phyloP scores from a whole-genome alignment of 2,797 vertebrate species.

The Podarcis lilfordi region DNA sequence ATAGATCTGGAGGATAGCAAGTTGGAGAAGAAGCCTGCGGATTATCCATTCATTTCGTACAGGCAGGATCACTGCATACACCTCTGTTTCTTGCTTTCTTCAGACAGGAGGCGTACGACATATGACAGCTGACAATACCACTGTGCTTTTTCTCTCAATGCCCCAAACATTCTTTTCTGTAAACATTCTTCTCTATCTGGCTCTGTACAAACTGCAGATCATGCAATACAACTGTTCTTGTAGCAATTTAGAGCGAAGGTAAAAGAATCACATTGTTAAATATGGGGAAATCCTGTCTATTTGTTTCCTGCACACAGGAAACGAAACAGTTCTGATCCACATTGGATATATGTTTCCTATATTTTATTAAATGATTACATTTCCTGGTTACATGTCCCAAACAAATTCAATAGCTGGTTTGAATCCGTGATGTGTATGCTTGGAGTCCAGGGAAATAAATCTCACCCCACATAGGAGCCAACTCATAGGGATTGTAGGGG shows the following conservation, averaged over 20 bases:
- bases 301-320: no score
- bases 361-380: not conserved
- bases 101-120: not conserved
- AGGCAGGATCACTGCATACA: not conserved
- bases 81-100: not conserved
- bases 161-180: not conserved
- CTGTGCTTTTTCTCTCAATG: no score
- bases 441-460: not conserved
- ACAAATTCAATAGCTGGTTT: not conserved
- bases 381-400: not conserved
- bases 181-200: not conserved
- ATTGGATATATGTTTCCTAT: not conserved
- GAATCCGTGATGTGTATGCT: not conserved
- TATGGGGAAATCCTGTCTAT: not conserved
- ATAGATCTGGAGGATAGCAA: no score
- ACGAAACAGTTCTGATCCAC: not conserved
- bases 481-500: no score
- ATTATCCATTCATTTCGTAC: not conserved
- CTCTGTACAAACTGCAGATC: not conserved
- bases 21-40: no score
- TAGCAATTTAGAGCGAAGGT: not conserved
- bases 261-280: not conserved
- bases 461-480: not conserved
- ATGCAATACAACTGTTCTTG: not conserved
- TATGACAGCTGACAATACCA: not conserved